Percentiles rank a stretch among this genome's conserved stretches.
These are phyloP conservation scores for Leptinotarsa rubiginosa DNA, from an alignment of 2,888 invertebrate genomes.

Conservation along the genomic window DNA sequence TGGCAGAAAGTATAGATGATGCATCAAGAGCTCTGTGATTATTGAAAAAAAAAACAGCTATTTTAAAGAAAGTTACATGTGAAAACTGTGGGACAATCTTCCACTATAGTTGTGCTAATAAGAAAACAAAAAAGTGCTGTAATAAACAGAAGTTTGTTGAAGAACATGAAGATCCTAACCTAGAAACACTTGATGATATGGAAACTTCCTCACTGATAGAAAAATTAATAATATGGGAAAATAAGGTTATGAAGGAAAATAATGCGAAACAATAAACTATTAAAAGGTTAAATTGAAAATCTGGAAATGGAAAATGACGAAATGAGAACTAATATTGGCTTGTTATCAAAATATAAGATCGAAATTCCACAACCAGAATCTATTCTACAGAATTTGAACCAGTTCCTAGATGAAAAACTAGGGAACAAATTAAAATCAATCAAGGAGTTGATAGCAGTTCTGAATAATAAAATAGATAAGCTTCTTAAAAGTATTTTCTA, in stretches of 20 bases:
- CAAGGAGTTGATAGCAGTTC: constrained; percentile 8
- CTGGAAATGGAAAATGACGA: constrained; percentile 20
- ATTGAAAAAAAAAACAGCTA: constrained; percentile 7
- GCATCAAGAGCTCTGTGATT: not conserved
- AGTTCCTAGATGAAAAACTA: constrained; percentile 22
- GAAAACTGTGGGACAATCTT: constrained; percentile 17
- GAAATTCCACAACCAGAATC: constrained; percentile 19
- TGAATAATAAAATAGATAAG: constrained; percentile 20
- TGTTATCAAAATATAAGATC: constrained; percentile 20
- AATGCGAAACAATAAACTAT: constrained; percentile 16
- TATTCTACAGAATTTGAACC: constrained; percentile 5
- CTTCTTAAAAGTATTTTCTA: constrained; percentile 22
- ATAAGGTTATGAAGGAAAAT: constrained; percentile 23
- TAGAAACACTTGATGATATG: constrained; percentile 25
- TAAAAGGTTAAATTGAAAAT: constrained; percentile 23
- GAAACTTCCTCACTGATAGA: constrained; percentile 18
- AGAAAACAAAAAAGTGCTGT: constrained; percentile 24
- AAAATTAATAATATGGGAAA: constrained; percentile 24
- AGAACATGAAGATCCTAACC: constrained; percentile 19
- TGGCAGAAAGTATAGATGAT: not conserved
- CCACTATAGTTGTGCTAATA: constrained; percentile 24
- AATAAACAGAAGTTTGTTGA: constrained; percentile 10
- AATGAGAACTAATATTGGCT: constrained; percentile 24
- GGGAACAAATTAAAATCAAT: constrained; percentile 21
- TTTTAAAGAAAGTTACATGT: constrained; percentile 13